Evolutionary conservation across 2,888 invertebrate species (phyloP).

Genomic region (Oithona nana): DNA sequence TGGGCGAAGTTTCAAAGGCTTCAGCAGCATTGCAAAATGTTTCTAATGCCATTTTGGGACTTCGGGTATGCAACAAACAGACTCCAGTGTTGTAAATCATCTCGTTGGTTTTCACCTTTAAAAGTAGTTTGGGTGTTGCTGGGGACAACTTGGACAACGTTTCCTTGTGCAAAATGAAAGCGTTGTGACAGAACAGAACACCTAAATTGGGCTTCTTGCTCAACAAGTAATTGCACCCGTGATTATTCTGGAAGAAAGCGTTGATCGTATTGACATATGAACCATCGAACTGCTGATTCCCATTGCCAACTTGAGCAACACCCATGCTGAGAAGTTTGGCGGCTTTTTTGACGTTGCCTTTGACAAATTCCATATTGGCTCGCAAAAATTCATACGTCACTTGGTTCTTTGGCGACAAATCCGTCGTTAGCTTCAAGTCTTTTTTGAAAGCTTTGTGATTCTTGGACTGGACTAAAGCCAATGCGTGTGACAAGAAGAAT

Average conservation of each 20-base stretch:
- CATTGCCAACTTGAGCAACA: conserved; percentile 18
- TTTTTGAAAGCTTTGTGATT: not conserved
- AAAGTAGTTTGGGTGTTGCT: not conserved
- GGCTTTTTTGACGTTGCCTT: conserved; percentile 42
- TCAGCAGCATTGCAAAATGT: not conserved
- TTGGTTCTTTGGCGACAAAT: not conserved
- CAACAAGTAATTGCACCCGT: conserved; percentile 58
- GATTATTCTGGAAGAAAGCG: conserved; percentile 54
- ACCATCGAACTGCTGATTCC: conserved; percentile 32
- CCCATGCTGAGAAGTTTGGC: conserved; percentile 35
- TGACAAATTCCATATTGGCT: conserved; percentile 43
- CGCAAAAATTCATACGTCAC: conserved; percentile 3
- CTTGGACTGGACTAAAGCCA: not conserved
- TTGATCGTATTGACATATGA: conserved; percentile 43
- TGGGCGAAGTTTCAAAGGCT: not conserved
- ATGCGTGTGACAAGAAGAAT: not conserved
- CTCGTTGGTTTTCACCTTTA: conserved; percentile 25
- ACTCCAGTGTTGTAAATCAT: conserved; percentile 64
- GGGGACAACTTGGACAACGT: not conserved
- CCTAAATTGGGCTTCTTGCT: conserved; percentile 61
- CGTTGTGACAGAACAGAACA: conserved; percentile 37
- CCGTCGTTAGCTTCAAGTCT: not conserved
- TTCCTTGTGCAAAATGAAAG: not conserved
- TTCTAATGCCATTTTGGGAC: conserved; percentile 31
- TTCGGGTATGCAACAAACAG: conserved; percentile 56